Conservation (phyloP, 2,113 vertebrate species). For the Prunella himalayana region DNA sequence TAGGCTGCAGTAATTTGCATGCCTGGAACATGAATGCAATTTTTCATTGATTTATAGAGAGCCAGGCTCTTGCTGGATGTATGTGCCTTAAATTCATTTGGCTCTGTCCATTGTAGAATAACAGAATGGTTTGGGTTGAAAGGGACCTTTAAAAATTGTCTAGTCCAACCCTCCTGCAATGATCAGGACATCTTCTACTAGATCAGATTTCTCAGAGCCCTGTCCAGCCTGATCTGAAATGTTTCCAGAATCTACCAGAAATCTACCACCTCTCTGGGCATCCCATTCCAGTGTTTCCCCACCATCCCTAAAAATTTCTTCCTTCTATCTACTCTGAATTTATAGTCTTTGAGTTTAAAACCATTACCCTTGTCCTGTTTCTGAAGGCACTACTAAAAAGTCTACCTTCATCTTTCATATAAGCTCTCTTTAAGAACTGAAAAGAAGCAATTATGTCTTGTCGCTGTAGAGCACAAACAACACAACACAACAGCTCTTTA, state of each 20-base stretch:
- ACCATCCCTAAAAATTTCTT: neutral
- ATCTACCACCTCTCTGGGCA: neutral
- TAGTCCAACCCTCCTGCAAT: neutral
- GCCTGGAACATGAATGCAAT: neutral
- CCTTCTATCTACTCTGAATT: neutral
- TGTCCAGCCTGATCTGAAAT: accelerated
- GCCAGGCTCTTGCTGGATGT: neutral
- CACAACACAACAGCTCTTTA: too few species aligned
- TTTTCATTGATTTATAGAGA: neutral
- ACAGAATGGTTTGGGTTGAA: neutral
- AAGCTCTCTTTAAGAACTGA: neutral
- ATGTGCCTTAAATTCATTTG: neutral
- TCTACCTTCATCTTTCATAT: neutral
- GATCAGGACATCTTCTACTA: neutral
- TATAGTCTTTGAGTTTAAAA: neutral
- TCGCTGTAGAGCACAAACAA: too few species aligned
- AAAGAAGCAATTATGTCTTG: neutral
- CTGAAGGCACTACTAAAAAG: neutral
- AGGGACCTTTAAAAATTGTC: neutral
- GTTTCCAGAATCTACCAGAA: neutral
- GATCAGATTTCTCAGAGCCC: neutral
- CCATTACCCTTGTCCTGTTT: neutral
- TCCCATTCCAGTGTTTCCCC: neutral
- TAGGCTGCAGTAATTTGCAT: neutral
- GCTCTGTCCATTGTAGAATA: neutral